Evolutionary conservation across 2,888 invertebrate genomes (phyloP).

Genomic region (Eurytoma californica): DNA sequence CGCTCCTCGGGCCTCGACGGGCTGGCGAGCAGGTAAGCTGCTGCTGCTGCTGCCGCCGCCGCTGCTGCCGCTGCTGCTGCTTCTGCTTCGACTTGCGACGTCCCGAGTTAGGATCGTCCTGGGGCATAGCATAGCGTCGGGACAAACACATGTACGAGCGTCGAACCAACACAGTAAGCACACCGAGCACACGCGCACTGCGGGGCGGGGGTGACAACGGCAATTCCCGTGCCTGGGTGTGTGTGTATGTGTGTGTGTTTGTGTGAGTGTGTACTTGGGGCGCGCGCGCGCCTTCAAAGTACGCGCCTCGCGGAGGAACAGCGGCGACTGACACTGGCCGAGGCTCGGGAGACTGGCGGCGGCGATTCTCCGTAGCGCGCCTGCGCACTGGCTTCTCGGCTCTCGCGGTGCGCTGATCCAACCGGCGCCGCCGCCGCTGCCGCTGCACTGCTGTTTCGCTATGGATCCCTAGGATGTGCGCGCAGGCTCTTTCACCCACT

Average conservation of each 20-base stretch:
- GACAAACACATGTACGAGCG: conserved; percentile 21
- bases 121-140: conserved; percentile 48
- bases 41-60: conserved; percentile 15
- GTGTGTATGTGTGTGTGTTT: no score
- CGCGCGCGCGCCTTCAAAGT: conserved; percentile 30
- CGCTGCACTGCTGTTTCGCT: not conserved
- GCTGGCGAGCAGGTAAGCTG: conserved; percentile 17
- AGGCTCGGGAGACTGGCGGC: not conserved
- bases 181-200: not conserved
- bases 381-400: conserved; percentile 31
- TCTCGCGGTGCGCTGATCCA: conserved; percentile 20
- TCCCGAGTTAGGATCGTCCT: conserved; percentile 38
- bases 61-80: no score
- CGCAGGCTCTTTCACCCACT: conserved; percentile 3
- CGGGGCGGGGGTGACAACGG: not conserved
- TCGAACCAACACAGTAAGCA: not conserved
- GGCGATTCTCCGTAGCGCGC: conserved; percentile 43
- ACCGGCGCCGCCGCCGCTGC: conserved; percentile 7
- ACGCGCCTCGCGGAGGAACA: conserved; percentile 62
- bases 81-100: not conserved
- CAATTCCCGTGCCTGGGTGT: no score
- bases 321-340: conserved; percentile 61
- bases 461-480: not conserved
- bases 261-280: no score
- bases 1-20: conserved; percentile 21